Base-by-base conservation (phyloP, 2,797 vertebrate genomes). In the Pseudochaenichthys georgianus region DNA sequence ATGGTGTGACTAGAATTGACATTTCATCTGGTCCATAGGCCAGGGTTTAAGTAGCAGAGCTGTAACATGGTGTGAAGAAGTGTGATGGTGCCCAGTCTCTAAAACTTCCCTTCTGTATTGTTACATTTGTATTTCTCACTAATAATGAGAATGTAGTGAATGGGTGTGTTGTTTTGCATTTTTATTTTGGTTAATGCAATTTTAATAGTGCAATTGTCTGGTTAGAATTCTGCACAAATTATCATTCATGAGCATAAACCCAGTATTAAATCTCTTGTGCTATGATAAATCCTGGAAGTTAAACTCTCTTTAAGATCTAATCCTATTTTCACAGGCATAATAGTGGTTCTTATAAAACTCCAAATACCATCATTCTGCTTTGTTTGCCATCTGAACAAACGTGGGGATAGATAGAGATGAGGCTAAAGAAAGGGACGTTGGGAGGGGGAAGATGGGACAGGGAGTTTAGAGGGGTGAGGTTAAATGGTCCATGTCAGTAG, bases 401-500 rank as follows among this genome's bases (percentile, higher is more conserved):
- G 51, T 9, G 59, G 13, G 43, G 43, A 60, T 61, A 52, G 75
- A 88, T 70, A 74, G 48, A 89, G 84, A 82, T 81, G 83, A 77
- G 48, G 76, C 70, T 65, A 75, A 85, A 82, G 62, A 68, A 67
- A 77, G 28, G 60, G 62, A 64, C 66, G 76, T 41, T 80, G 75
- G 55, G 68, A 75, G 51, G 55, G 61, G 63, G 51, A 55, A 70
- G 87, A 80, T 50, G 58, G 80, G 75, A 70, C 77, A 45, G 57
- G 59, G 83, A 70, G 64, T 91, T 82, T 63, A 81, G 87, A 62
- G 57, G 71, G 47, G 72, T 67, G 74, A 89, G 87, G 91, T 90
- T 93, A 93, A 94, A 95, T 91, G 90, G 88, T 63, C 91, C 89
- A 73, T 88, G 86, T 92, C 92, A 88, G 85, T 78, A 75, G 83